A percentile compares a stretch with the other conserved stretches of the same genome.
phyloP scores from a whole-genome alignment of 1,140 invertebrate species.

The Cheumatopsyche charites region DNA sequence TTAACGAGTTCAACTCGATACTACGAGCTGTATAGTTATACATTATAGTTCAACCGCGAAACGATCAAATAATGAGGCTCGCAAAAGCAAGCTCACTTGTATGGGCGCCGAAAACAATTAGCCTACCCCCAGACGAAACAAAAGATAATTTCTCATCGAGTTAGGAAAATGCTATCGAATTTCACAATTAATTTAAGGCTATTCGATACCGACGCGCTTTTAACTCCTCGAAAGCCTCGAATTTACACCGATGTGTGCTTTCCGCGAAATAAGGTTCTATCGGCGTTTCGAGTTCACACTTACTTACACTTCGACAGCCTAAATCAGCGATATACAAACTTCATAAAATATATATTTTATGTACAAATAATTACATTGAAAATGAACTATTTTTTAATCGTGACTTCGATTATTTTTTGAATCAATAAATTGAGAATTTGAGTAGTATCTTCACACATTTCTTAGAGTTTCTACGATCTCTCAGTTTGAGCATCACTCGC shows the following conservation, averaged over 20 bases:
- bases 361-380: too few relatives aligned
- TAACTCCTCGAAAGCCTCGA: background rate
- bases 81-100: conserved; percentile 6
- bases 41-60: background rate
- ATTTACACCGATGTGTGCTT: background rate
- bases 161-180: conserved; percentile 40
- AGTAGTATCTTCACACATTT: too few relatives aligned
- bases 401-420: too few relatives aligned
- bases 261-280: background rate
- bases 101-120: conserved; percentile 42
- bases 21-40: too few relatives aligned
- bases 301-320: too few relatives aligned
- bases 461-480: too few relatives aligned
- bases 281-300: background rate
- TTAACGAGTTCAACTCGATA: too few relatives aligned
- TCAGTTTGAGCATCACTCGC: too few relatives aligned
- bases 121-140: conserved; percentile 16
- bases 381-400: too few relatives aligned
- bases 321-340: too few relatives aligned
- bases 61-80: conserved; percentile 22
- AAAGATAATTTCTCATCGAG: conserved; percentile 37
- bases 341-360: too few relatives aligned
- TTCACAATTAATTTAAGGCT: conserved; percentile 45
- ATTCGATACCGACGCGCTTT: conserved; percentile 16
- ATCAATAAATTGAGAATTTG: too few relatives aligned